Evolutionary conservation across 2,113 vertebrate species (phyloP).

Genomic region (Benitochromis conjunctus): DNA sequence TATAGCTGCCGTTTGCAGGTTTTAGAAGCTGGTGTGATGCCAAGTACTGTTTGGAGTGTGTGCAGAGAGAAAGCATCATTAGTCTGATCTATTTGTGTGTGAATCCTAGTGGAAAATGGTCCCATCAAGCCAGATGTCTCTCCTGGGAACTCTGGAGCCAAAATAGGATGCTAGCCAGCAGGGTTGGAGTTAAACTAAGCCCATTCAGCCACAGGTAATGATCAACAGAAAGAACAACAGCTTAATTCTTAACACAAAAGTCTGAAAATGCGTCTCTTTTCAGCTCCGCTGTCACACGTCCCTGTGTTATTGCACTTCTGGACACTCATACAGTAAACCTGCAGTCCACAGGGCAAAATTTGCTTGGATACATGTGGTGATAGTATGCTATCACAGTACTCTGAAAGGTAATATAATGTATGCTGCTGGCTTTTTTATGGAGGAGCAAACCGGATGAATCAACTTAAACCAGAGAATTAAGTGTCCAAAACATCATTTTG

Average conservation of each 20-base stretch:
- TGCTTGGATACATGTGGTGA: not conserved
- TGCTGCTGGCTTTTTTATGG: not conserved
- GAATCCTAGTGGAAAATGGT: slow-evolving; percentile 59
- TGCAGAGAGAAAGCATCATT: slow-evolving; percentile 29
- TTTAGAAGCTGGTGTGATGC: not conserved
- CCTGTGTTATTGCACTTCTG: not conserved
- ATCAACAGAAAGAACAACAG: not conserved
- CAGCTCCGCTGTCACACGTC: not conserved
- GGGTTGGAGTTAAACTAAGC: slow-evolving; percentile 34
- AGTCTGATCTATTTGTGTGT: slow-evolving; percentile 50
- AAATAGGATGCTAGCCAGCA: not conserved
- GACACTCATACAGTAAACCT: not conserved
- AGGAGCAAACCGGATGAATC: not conserved
- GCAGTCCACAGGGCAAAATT: not conserved
- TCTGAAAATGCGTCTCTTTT: not conserved
- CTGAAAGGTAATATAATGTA: not conserved
- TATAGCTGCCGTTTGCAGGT: not conserved
- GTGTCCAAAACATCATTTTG: not conserved
- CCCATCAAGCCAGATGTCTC: slow-evolving; percentile 48
- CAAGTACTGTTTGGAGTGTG: slow-evolving; percentile 22
- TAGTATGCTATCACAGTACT: not conserved
- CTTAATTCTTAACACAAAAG: not conserved
- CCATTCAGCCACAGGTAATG: not conserved
- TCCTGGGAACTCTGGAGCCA: not conserved
- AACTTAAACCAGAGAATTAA: not conserved